Conservation (phyloP, 2,113 vertebrate genomes). For the Trogon melanurus region DNA sequence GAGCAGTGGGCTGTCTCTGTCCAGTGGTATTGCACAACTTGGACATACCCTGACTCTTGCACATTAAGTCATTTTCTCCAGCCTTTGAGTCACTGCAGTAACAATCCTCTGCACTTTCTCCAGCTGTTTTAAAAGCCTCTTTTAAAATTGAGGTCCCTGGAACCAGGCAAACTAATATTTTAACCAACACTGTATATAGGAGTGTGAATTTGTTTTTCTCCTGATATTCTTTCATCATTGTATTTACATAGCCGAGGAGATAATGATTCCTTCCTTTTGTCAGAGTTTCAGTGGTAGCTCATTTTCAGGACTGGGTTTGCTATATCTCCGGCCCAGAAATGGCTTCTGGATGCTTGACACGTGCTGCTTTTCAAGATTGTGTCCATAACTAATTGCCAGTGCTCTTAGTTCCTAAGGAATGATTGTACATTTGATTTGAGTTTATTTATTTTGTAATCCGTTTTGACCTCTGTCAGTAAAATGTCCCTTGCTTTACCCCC, state of each 20-base stretch:
- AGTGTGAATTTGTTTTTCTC: neutral
- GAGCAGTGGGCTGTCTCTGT: neutral
- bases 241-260: neutral
- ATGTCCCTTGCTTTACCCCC: neutral
- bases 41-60: neutral
- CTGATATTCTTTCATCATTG: neutral
- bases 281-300: neutral
- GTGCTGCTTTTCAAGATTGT: neutral
- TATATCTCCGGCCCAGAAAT: neutral
- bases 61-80: neutral
- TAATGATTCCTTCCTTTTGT: neutral
- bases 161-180: neutral
- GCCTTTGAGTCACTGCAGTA: slow-evolving; percentile 1
- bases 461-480: neutral
- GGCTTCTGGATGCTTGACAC: neutral
- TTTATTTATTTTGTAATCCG: neutral
- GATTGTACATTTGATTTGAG: neutral
- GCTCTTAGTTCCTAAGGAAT: neutral
- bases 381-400: neutral
- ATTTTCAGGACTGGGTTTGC: neutral
- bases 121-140: neutral
- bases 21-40: neutral
- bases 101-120: neutral
- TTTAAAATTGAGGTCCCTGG: neutral
- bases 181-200: neutral